Evolutionary conservation across 2,888 invertebrate genomes (phyloP), one percentile per base, ranked within the genome.

Genomic region (Calliopum simillimum): DNA sequence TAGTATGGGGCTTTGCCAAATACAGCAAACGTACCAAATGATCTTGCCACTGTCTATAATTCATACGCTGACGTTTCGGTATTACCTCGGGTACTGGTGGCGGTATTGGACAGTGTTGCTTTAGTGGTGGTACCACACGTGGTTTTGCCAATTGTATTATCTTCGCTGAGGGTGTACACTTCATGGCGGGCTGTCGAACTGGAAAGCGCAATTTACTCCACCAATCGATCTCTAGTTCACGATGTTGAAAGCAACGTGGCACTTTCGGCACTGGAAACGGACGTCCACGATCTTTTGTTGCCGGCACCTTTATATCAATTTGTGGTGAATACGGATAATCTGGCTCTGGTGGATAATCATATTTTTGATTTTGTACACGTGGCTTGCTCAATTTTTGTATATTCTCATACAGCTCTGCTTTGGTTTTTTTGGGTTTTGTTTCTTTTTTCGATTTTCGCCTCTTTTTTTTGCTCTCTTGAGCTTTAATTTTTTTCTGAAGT

Each of bases 51-150:
- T 79, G 80, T 1, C 44, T 49, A 1, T 56, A 13, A 0, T 75
- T 70, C 82, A 84, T 83, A 66, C 78, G 79, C 4, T 16, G 71
- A 1, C 82, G 77, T 6, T 66, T 75, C 6, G 70, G 72, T 4
- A 74, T 68, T 6, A 41, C 43, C 12, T 77, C 76, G 1, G 64
- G n/a, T 1, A 74, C 73, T n/a, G 55, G 74, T 4, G 69, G 49
- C 3, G 85, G 84, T 46, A 83, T 77, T 3, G 78, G 75, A 59
- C 80, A 81, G 55, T 82, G 82, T 49, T 8, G 49, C n/a, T 16
- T 16, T 33, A 46, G 16, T 14, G 59, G 59, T 43, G 68, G 71
- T 6, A 23, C 53, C 43, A 62, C 25, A 5, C 19, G 11, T 44
- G 41, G 53, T 47, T 16, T 43, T 16, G 55, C 56, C n/a, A 43